These are phyloP conservation scores for Notolabrus celidotus DNA, from an alignment of 2,797 vertebrate species.

Conservation along the genomic window DNA sequence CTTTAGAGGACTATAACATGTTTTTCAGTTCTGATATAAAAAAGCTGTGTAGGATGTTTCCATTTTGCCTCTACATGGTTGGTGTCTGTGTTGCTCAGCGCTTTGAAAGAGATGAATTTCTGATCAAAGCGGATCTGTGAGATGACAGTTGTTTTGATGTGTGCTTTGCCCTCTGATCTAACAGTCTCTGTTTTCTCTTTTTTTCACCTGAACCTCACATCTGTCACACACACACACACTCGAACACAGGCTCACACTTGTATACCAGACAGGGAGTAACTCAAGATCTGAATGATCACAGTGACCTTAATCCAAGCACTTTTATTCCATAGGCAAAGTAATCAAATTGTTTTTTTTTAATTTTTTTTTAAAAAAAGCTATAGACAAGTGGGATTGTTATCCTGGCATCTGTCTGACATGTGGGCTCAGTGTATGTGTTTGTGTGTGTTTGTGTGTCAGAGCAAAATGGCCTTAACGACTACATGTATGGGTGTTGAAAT, in stretches of 20 bases:
- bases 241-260: slow-evolving; percentile 3
- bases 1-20: not conserved
- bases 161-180: slow-evolving; percentile 53
- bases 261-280: slow-evolving; percentile 1
- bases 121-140: slow-evolving; percentile 67
- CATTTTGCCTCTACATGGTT: slow-evolving; percentile 13
- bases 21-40: slow-evolving; percentile 1
- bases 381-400: not conserved
- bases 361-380: too few species aligned
- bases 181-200: slow-evolving; percentile 48
- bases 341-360: not conserved
- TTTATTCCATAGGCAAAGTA: not conserved
- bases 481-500: not conserved
- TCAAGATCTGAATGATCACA: slow-evolving; percentile 17
- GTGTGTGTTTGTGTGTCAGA: not conserved
- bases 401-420: not conserved
- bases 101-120: slow-evolving; percentile 48
- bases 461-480: not conserved
- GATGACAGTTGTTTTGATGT: slow-evolving; percentile 70
- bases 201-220: slow-evolving; percentile 42
- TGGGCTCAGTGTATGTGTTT: not conserved
- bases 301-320: slow-evolving; percentile 16
- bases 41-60: slow-evolving; percentile 11
- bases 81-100: not conserved
- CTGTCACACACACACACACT: slow-evolving; percentile 6